Evolutionary conservation across 2,888 invertebrate species (phyloP).

Genomic region (Parnassius smintheus): DNA sequence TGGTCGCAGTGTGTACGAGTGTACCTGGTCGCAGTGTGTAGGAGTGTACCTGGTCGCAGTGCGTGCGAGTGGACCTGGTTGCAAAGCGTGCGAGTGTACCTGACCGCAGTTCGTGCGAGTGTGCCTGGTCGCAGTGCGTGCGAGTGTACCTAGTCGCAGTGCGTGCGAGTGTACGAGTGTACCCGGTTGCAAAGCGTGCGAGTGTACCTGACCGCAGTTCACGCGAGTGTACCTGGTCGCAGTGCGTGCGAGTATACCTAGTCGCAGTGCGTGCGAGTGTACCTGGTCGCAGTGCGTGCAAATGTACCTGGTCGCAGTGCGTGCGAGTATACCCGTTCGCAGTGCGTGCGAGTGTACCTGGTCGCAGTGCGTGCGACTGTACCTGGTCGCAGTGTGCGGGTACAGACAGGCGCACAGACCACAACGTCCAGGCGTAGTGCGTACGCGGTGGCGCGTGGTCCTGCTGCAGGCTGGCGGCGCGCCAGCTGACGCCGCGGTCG

Average conservation of each 20-base stretch:
- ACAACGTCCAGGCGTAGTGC: slow-evolving; percentile 97
- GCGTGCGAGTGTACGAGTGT: not conserved
- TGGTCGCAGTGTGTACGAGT: too few species aligned
- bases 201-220: too few species aligned
- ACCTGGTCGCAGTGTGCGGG: slow-evolving; percentile 41
- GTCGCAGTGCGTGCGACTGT: not conserved
- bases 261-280: too few species aligned
- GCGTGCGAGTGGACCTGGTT: too few species aligned
- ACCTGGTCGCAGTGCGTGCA: too few species aligned
- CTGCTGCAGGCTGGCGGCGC: slow-evolving; percentile 80
- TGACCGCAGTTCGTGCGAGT: not conserved
- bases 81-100: not conserved
- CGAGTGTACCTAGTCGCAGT: not conserved
- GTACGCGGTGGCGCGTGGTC: slow-evolving; percentile 77
- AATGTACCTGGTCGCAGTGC: too few species aligned
- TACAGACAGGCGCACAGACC: slow-evolving; percentile 86
- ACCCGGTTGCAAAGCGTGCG: too few species aligned
- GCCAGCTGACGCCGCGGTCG: slow-evolving; percentile 93
- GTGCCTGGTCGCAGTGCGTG: not conserved
- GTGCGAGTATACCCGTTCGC: too few species aligned
- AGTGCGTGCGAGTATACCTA: too few species aligned
- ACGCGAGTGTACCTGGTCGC: too few species aligned
- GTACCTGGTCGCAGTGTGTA: too few species aligned
- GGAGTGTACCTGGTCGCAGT: too few species aligned
- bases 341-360: not conserved